Evolutionary conservation across 1,140 invertebrate genomes (phyloP).

Genomic region (Seison nebaliae): DNA sequence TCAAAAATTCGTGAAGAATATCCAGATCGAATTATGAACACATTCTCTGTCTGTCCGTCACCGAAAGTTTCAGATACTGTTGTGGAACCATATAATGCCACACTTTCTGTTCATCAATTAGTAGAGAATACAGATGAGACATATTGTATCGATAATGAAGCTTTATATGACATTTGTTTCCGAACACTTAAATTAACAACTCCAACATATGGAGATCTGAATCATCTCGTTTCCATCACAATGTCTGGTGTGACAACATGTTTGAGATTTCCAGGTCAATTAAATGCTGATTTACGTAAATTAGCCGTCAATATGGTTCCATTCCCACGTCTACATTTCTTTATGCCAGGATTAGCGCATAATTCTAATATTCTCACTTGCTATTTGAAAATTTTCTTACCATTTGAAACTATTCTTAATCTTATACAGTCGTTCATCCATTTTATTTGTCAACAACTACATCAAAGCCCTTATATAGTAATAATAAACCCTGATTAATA

Average conservation of each 20-base stretch:
- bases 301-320: conserved; percentile 89
- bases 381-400: too few relatives aligned
- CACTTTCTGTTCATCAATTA: conserved; percentile 41
- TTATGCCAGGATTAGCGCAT: conserved; percentile 73
- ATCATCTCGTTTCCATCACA: conserved; percentile 38
- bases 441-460: too few relatives aligned
- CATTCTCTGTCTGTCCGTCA: conserved; percentile 29
- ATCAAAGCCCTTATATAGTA: too few relatives aligned
- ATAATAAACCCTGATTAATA: too few relatives aligned
- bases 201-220: conserved; percentile 38
- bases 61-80: conserved; percentile 41
- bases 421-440: too few relatives aligned
- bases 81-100: conserved; percentile 49
- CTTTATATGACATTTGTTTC: conserved; percentile 54
- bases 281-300: conserved; percentile 62
- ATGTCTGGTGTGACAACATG: conserved; percentile 56
- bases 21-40: conserved; percentile 31
- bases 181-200: conserved; percentile 44
- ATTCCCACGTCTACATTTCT: conserved; percentile 75
- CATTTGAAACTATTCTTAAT: too few relatives aligned
- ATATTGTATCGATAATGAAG: conserved; percentile 55
- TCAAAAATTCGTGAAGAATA: conserved; percentile 30
- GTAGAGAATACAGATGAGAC: conserved; percentile 49
- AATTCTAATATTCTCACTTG: too few relatives aligned
- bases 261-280: conserved; percentile 34